Conservation (phyloP, 2,113 vertebrate genomes). For the Acrocephalus arundinaceus region DNA sequence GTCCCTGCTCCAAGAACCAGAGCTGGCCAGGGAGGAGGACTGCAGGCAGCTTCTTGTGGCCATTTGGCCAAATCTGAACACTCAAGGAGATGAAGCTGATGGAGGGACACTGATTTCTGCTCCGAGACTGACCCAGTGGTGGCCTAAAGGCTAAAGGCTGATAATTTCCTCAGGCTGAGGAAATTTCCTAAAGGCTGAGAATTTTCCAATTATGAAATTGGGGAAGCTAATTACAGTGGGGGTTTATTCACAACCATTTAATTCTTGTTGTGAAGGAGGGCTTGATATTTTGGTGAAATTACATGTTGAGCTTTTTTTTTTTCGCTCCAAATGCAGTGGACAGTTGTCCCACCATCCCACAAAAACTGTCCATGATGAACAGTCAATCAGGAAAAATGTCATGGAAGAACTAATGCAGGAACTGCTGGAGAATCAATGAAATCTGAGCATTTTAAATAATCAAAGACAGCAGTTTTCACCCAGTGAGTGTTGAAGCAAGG, state of each 20-base stretch:
- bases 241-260: neutral
- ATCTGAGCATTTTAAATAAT: neutral
- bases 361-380: neutral
- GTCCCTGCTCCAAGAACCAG: neutral
- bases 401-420: neutral
- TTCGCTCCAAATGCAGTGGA: neutral
- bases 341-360: neutral
- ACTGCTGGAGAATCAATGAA: neutral
- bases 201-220: neutral
- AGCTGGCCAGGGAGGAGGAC: neutral
- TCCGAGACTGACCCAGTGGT: accelerated
- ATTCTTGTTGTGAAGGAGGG: neutral
- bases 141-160: neutral
- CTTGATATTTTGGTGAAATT: neutral
- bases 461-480: neutral
- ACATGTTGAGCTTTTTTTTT: neutral
- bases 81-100: neutral
- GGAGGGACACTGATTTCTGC: neutral
- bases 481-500: neutral
- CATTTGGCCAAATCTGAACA: neutral
- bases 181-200: neutral
- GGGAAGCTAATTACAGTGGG: neutral
- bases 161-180: neutral
- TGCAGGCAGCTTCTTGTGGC: neutral
- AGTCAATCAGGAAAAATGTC: neutral